Conservation (phyloP, 2,888 invertebrate genomes). For the Miltochrista miniata region DNA sequence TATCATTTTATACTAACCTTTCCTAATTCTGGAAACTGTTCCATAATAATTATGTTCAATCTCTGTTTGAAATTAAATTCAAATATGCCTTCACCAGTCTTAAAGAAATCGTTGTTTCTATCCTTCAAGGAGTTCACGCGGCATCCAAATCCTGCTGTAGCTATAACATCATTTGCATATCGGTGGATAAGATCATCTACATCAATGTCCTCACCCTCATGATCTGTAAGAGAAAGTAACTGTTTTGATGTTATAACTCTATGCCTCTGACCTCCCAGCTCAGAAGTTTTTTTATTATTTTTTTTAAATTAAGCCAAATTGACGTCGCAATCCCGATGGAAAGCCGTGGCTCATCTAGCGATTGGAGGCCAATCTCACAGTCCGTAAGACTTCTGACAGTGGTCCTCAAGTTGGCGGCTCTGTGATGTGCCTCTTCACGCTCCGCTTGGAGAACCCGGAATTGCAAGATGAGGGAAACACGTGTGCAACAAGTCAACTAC, state of each 20-base stretch:
- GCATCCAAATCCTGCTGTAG: slow-evolving; percentile 82
- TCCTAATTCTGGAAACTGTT: slow-evolving; percentile 40
- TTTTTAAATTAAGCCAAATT: too few species aligned
- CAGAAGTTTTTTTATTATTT: too few species aligned
- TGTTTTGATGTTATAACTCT: not conserved
- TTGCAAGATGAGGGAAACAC: too few species aligned
- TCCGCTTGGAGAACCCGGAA: too few species aligned
- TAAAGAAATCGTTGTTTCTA: slow-evolving; percentile 80
- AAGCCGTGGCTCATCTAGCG: too few species aligned
- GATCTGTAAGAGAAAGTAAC: slow-evolving; percentile 33
- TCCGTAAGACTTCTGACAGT: too few species aligned
- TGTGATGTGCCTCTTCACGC: too few species aligned
- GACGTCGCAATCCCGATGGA: too few species aligned
- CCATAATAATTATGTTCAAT: slow-evolving; percentile 35
- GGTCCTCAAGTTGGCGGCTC: too few species aligned
- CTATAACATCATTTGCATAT: slow-evolving; percentile 84
- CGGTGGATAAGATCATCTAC: slow-evolving; percentile 75
- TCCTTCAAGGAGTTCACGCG: slow-evolving; percentile 80
- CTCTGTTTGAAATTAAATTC: slow-evolving; percentile 43
- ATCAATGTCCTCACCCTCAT: slow-evolving; percentile 55
- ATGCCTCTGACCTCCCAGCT: too few species aligned
- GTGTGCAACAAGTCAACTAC: too few species aligned
- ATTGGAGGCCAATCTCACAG: too few species aligned
- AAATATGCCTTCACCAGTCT: slow-evolving; percentile 49
- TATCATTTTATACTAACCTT: slow-evolving; percentile 54